A percentile compares a stretch with the other conserved stretches of the same genome.
phyloP scores from a whole-genome alignment of 2,113 vertebrate species.

The Sphyrna mokarran region DNA sequence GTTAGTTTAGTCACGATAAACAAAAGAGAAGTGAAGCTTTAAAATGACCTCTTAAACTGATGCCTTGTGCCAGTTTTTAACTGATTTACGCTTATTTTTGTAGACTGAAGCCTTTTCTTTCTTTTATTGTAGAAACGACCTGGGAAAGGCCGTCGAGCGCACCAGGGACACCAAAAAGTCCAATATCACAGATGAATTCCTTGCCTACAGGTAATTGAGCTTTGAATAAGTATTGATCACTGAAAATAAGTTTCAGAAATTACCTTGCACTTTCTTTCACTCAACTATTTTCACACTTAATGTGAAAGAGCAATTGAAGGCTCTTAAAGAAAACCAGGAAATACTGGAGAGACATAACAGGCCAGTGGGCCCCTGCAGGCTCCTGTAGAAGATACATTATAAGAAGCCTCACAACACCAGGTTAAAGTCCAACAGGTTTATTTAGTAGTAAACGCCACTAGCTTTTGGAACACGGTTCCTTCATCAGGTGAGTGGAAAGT shows the following conservation, averaged over 20 bases:
- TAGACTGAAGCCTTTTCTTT: not conserved
- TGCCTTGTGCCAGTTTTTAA: not conserved
- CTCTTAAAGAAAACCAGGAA: not conserved
- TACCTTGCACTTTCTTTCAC: not conserved
- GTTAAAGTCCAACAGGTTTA: no score
- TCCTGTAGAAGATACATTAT: not conserved
- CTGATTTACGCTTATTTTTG: not conserved
- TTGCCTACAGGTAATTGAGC: slow-evolving; percentile 70
- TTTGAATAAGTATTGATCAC: not conserved
- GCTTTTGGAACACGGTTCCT: no score
- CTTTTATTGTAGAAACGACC: slow-evolving; percentile 72
- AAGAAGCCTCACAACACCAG: no score
- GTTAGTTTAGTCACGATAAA: not conserved
- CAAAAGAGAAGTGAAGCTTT: not conserved
- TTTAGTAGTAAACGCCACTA: no score
- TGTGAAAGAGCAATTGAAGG: not conserved
- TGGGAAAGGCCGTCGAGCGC: slow-evolving; percentile 83
- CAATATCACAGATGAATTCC: slow-evolving; percentile 72
- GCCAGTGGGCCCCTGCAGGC: not conserved
- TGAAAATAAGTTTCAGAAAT: not conserved
- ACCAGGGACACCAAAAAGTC: slow-evolving; percentile 76
- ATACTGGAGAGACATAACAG: not conserved
- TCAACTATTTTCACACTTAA: not conserved
- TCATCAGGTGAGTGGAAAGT: no score
- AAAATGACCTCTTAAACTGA: not conserved